A percentile compares a stretch with the other conserved stretches of the same genome.
phyloP scores from a whole-genome alignment of 1,140 invertebrate species.

The Drosophila sucinea region DNA sequence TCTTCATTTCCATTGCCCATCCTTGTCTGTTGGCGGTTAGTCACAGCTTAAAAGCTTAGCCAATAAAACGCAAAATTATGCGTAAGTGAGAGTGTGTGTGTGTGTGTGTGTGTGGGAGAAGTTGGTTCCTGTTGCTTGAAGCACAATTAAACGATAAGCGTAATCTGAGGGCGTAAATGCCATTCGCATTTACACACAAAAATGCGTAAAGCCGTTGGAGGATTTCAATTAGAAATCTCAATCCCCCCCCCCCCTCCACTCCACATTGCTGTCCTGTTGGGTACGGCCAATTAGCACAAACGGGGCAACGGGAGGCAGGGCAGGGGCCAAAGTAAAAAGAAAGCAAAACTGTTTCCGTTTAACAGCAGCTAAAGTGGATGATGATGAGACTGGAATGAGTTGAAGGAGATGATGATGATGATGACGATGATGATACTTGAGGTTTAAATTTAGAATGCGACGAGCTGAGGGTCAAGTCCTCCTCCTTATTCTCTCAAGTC shows the following conservation, averaged over 20 bases:
- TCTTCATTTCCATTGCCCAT: slow-evolving; percentile 30
- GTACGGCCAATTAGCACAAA: slow-evolving; percentile 80
- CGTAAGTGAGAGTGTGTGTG: slow-evolving; percentile 37
- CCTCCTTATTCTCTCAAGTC: not conserved
- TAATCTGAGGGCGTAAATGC: slow-evolving; percentile 65
- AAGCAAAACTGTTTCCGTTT: slow-evolving; percentile 78
- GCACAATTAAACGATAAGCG: slow-evolving; percentile 77
- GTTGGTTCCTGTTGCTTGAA: slow-evolving; percentile 63
- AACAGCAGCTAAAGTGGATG: slow-evolving; percentile 23
- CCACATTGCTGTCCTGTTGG: slow-evolving; percentile 37
- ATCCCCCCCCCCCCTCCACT: slow-evolving; percentile 15
- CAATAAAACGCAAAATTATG: slow-evolving; percentile 78
- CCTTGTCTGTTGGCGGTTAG: slow-evolving; percentile 46
- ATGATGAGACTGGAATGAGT: slow-evolving; percentile 5
- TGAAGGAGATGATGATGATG: slow-evolving; percentile 43
- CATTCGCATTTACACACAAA: slow-evolving; percentile 68
- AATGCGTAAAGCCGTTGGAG: slow-evolving; percentile 71
- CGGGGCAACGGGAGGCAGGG: not conserved
- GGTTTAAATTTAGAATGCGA: slow-evolving; percentile 56
- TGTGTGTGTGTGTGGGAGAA: not conserved
- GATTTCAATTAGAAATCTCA: slow-evolving; percentile 69
- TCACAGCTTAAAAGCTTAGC: slow-evolving; percentile 76
- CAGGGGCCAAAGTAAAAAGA: slow-evolving; percentile 43
- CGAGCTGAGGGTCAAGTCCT: slow-evolving; percentile 17
- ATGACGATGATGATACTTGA: slow-evolving; percentile 58